A percentile compares a stretch with the other conserved stretches of the same genome.
phyloP scores from a whole-genome alignment of 2,797 vertebrate species.

The Merluccius polli region DNA sequence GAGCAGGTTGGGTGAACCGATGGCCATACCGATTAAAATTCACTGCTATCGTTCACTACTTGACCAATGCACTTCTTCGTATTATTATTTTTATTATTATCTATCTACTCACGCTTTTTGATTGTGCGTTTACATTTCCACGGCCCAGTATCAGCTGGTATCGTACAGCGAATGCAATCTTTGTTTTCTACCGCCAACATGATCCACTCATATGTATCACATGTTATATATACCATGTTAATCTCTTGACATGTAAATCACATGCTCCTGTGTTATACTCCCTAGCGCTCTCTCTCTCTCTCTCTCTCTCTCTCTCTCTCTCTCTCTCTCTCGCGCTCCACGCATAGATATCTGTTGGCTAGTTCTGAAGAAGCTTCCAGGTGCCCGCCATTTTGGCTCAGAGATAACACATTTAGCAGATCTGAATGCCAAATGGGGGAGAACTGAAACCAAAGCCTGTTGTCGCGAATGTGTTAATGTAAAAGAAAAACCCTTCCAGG shows the following conservation, averaged over 20 bases:
- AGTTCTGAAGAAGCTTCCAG: not conserved
- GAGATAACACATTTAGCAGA: conserved; percentile 27
- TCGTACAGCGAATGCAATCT: conserved; percentile 1
- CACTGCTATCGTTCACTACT: conserved; percentile 49
- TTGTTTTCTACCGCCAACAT: conserved; percentile 38
- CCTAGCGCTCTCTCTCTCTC: conserved; percentile 14
- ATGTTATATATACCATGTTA: conserved; percentile 53
- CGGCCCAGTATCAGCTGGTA: conserved; percentile 15
- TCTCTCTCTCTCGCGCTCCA: conserved; percentile 29
- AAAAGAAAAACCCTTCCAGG: conserved; percentile 63
- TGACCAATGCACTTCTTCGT: conserved; percentile 60
- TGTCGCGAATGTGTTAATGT: conserved; percentile 64
- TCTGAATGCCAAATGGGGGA: conserved; percentile 52
- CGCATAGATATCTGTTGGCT: conserved; percentile 18
- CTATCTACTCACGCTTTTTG: not conserved
- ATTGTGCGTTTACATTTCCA: conserved; percentile 32
- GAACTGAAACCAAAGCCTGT: conserved; percentile 74
- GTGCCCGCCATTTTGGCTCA: conserved; percentile 5
- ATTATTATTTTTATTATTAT: not conserved
- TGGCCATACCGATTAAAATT: conserved; percentile 17
- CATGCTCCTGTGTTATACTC: conserved; percentile 50
- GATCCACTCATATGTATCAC: conserved; percentile 27
- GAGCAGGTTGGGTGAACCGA: not conserved
- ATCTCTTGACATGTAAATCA: conserved; percentile 49
- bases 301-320: conserved; percentile 30